Base-by-base conservation (phyloP, 2,797 vertebrate genomes). In the Rhincodon typus region DNA sequence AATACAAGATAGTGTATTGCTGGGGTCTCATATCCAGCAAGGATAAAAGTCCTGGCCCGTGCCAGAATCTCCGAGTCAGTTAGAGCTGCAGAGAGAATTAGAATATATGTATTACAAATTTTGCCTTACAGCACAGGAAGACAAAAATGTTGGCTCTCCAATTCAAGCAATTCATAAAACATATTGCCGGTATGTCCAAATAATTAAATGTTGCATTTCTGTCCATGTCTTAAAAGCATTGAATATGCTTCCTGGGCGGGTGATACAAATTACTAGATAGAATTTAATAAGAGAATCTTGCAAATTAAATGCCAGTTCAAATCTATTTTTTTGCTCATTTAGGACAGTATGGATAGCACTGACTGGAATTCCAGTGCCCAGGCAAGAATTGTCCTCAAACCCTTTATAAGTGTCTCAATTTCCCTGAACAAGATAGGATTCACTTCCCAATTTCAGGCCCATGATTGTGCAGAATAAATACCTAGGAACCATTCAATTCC, bases 41-140 rank as follows among this genome's bases (percentile, higher is more conserved):
- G 97, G 94, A 98, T 96, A 96, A 98, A 98, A 87, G 97, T n/a
- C 42, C 3, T 77, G 10, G 98, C 97, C 95, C 99, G 98, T n/a
- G 98, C 98, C 94, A 98, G 97, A 96, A 99, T 97, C 97, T 99
- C 98, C 13, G 34, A 97, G 96, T 98, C 98, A 0, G 88, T 98
- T 96, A 99, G 96, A 72, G 97, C 98, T 99, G 96, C 82, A 88
- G 27, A 88, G 19, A 88, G 57, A 50, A 70, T 27, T 12, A 72
- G 69, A 66, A 66, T 72, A 50, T 62, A 1, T 30, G 25, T 34
- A 46, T 46, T 1, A 46, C 42, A 95, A 74, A 94, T 30, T 7
- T 67, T 2, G 38, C n/a, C 38, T 67, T 67, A 25, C n/a, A 67
- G 38, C 19, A 21, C 4, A 21, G n/a, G 19, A 23, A 3, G 27